Evolutionary conservation across 2,888 invertebrate genomes (phyloP).

Genomic region (Alloscopus bannaensis): DNA sequence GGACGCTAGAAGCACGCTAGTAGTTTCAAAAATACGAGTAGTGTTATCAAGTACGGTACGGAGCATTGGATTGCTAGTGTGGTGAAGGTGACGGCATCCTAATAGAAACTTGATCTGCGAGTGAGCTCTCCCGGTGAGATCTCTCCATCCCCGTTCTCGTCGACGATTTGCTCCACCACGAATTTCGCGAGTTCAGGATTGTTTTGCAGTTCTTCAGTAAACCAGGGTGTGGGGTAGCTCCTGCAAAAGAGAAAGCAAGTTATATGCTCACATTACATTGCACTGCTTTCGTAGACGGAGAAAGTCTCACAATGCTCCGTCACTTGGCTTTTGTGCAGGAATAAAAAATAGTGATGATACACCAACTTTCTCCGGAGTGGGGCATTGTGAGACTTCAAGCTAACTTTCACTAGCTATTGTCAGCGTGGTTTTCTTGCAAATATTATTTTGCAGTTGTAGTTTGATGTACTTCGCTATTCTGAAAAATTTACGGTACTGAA

Average conservation of each 20-base stretch:
- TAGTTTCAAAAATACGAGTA: background rate
- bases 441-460: too few relatives aligned
- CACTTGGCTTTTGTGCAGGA: too few relatives aligned
- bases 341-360: too few relatives aligned
- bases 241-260: constrained; percentile 42
- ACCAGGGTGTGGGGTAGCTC: constrained; percentile 77
- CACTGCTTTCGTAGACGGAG: background rate
- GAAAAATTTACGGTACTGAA: too few relatives aligned
- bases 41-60: too few relatives aligned
- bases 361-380: too few relatives aligned
- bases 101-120: constrained; percentile 52
- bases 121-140: constrained; percentile 79
- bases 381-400: too few relatives aligned
- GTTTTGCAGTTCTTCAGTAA: constrained; percentile 79
- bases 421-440: too few relatives aligned
- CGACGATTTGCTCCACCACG: constrained; percentile 80
- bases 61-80: too few relatives aligned
- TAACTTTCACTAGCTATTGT: too few relatives aligned
- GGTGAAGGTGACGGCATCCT: background rate
- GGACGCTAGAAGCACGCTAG: too few relatives aligned
- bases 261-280: background rate
- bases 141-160: constrained; percentile 79
- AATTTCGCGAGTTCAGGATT: constrained; percentile 80
- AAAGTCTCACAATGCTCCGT: background rate
- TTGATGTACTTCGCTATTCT: too few relatives aligned